These are phyloP conservation scores for Perizoma affinitatum DNA, from an alignment of 2,888 invertebrate genomes.

Conservation along the genomic window DNA sequence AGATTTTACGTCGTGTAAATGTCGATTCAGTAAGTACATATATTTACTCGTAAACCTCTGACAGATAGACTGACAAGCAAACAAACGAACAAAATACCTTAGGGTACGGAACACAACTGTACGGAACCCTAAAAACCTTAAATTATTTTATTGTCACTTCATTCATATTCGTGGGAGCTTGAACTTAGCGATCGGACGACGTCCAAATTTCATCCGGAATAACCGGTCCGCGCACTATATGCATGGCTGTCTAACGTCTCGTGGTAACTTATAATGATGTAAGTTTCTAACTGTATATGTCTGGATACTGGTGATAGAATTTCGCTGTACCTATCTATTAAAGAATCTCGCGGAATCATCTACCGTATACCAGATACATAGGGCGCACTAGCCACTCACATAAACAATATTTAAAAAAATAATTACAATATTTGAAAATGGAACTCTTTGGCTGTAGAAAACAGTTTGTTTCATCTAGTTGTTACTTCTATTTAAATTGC, in stretches of 20 bases:
- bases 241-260: conserved; percentile 35
- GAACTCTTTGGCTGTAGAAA: too few relatives aligned
- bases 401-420: too few relatives aligned
- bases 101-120: too few relatives aligned
- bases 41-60: too few relatives aligned
- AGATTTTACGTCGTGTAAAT: too few relatives aligned
- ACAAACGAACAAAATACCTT: too few relatives aligned
- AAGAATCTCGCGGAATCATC: conserved; percentile 8
- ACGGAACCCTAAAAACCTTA: neutral
- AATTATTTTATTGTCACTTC: conserved; percentile 33
- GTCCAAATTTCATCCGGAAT: conserved; percentile 42
- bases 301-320: conserved; percentile 32
- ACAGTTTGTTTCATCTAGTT: too few relatives aligned
- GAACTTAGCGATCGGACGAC: conserved; percentile 38
- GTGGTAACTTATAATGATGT: conserved; percentile 39
- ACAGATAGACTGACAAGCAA: too few relatives aligned
- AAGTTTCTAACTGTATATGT: conserved; percentile 39
- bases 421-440: too few relatives aligned
- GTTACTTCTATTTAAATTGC: too few relatives aligned
- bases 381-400: neutral
- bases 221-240: conserved; percentile 36
- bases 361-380: neutral
- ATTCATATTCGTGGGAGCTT: conserved; percentile 39
- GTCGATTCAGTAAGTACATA: too few relatives aligned
- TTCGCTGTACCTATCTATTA: conserved; percentile 7